Evolutionary conservation across 2,888 invertebrate genomes (phyloP).

Genomic region (Eupelmus urozonus): DNA sequence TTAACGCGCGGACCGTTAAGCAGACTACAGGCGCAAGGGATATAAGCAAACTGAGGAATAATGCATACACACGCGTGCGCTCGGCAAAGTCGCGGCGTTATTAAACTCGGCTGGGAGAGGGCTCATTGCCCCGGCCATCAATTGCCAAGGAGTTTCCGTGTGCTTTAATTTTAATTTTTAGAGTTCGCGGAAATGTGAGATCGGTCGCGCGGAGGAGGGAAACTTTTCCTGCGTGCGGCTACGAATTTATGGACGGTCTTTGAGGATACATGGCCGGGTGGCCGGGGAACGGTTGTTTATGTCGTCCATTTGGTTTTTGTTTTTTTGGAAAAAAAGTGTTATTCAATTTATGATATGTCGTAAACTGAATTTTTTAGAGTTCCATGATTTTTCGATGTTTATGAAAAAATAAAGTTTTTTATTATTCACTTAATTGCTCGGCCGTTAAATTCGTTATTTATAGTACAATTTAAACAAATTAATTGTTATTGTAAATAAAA

Average conservation of each 20-base stretch:
- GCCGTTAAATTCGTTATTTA: no score
- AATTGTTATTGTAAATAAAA: no score
- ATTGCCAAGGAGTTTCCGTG: slow-evolving; percentile 1
- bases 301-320: background rate
- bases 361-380: no score
- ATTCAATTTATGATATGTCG: background rate
- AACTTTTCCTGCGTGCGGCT: no score
- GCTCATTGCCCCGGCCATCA: slow-evolving; percentile 38
- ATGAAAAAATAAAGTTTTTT: no score
- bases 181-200: background rate
- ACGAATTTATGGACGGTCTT: no score
- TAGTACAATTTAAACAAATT: no score
- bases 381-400: no score
- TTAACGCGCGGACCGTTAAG: slow-evolving; percentile 45
- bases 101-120: slow-evolving; percentile 35
- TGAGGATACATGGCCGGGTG: no score
- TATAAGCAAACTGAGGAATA: slow-evolving; percentile 15
- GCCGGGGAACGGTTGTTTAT: no score
- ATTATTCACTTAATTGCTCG: no score
- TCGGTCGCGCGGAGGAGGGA: no score
- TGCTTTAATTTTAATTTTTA: background rate
- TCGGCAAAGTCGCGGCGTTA: slow-evolving; percentile 11
- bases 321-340: background rate
- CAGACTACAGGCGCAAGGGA: slow-evolving; percentile 2
- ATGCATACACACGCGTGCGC: slow-evolving; percentile 8